Conservation (phyloP, 2,113 vertebrate species). For the Zosterops pallidus region DNA sequence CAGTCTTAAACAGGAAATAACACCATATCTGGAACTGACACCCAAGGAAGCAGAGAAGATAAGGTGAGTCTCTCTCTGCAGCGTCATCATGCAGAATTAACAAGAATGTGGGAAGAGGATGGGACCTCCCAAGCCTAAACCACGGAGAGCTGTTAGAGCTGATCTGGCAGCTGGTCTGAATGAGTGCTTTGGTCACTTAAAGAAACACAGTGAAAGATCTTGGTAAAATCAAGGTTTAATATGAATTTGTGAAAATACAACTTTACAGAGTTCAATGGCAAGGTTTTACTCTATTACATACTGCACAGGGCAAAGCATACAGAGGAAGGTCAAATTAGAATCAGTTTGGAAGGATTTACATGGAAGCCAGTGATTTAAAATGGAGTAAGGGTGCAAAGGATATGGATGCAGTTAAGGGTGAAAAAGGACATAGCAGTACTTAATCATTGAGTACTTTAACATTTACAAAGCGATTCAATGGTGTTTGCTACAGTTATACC, state of each 20-base stretch:
- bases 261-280: not conserved
- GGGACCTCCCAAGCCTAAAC: not conserved
- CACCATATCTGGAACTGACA: not conserved
- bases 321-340: not conserved
- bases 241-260: not conserved
- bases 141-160: not conserved
- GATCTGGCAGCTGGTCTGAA: not conserved
- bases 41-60: not conserved
- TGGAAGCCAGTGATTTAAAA: not conserved
- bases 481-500: not conserved
- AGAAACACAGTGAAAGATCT: not conserved
- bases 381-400: not conserved
- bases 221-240: not conserved
- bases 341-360: not conserved
- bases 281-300: not conserved
- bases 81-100: not conserved
- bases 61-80: not conserved
- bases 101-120: fast-evolving
- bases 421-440: not conserved
- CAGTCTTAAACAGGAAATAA: not conserved
- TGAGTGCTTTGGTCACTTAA: not conserved
- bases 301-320: not conserved
- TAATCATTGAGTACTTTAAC: not conserved
- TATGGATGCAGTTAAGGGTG: not conserved
- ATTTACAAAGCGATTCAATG: not conserved